A percentile compares a stretch with the other conserved stretches of the same genome.
phyloP scores from a whole-genome alignment of 2,113 vertebrate species.

The Tachysurus vachellii region DNA sequence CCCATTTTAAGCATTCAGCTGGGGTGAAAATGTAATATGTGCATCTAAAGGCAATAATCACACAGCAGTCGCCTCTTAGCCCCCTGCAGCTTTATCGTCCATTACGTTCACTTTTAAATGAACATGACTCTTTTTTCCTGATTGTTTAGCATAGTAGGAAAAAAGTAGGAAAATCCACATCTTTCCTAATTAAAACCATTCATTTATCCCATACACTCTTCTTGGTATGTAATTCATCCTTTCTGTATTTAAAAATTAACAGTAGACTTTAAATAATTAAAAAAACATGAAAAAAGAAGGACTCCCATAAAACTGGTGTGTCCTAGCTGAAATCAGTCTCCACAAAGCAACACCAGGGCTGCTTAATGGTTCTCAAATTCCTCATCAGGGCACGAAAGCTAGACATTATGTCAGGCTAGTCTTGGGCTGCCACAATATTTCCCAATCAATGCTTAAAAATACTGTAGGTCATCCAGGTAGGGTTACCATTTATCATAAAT shows the following conservation, averaged over 20 bases:
- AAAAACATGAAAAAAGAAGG: not conserved
- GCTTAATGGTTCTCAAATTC: not conserved
- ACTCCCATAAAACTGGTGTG: not conserved
- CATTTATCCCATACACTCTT: not conserved
- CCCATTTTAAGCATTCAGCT: not conserved
- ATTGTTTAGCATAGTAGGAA: not conserved
- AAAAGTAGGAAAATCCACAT: constrained; percentile 9
- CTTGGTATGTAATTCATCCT: not conserved
- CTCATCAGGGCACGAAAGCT: not conserved
- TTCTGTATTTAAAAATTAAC: constrained; percentile 16
- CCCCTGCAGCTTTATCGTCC: constrained; percentile 19
- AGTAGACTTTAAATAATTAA: not conserved
- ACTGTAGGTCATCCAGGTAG: not conserved
- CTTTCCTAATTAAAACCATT: constrained; percentile 18
- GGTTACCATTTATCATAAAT: constrained; percentile 22
- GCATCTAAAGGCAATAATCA: constrained; percentile 35
- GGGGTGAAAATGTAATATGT: constrained; percentile 24
- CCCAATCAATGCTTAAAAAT: constrained; percentile 16
- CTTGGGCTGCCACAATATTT: not conserved
- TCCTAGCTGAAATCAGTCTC: not conserved
- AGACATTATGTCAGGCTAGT: not conserved
- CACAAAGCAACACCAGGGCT: not conserved
- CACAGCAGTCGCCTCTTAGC: not conserved
- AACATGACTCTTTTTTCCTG: constrained; percentile 11
- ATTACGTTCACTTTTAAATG: constrained; percentile 21